A percentile compares a stretch with the other conserved stretches of the same genome.
These are phyloP conservation scores for Eulithis prunata DNA, from an alignment of 2,888 invertebrate genomes.

Conservation along the genomic window DNA sequence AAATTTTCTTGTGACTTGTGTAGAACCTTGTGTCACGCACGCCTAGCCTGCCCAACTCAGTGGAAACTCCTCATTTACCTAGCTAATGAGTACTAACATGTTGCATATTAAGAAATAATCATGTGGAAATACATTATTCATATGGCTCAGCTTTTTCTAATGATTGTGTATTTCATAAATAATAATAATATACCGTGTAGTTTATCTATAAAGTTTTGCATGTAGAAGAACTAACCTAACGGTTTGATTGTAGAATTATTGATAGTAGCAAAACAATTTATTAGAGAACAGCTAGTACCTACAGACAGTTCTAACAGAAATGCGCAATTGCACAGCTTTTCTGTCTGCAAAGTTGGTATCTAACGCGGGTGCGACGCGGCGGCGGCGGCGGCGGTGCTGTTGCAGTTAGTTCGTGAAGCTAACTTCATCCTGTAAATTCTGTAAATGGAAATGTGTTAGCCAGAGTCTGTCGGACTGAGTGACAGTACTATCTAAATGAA, in stretches of 20 bases:
- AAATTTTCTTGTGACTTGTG: slow-evolving; percentile 25
- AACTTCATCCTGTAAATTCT: slow-evolving; percentile 2
- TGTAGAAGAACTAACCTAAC: too few species aligned
- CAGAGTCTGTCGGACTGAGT: neutral
- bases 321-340: neutral
- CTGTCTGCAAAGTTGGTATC: slow-evolving; percentile 35
- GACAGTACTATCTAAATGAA: neutral
- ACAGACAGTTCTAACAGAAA: too few species aligned
- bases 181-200: too few species aligned
- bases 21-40: slow-evolving; percentile 30
- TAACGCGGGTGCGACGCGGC: neutral
- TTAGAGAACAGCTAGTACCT: too few species aligned
- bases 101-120: neutral
- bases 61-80: slow-evolving; percentile 25
- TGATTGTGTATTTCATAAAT: too few species aligned
- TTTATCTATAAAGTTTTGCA: too few species aligned
- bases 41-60: slow-evolving; percentile 9
- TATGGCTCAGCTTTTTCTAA: slow-evolving; percentile 2
- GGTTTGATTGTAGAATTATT: too few species aligned
- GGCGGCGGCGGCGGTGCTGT: neutral
- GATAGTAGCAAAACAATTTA: too few species aligned
- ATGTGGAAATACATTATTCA: neutral
- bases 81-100: slow-evolving; percentile 1
- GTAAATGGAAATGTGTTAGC: neutral
- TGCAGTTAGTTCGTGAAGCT: slow-evolving; percentile 1